These are phyloP conservation scores for Ondatra zibethicus DNA, from an alignment of 2,113 vertebrate genomes.

Conservation along the genomic window DNA sequence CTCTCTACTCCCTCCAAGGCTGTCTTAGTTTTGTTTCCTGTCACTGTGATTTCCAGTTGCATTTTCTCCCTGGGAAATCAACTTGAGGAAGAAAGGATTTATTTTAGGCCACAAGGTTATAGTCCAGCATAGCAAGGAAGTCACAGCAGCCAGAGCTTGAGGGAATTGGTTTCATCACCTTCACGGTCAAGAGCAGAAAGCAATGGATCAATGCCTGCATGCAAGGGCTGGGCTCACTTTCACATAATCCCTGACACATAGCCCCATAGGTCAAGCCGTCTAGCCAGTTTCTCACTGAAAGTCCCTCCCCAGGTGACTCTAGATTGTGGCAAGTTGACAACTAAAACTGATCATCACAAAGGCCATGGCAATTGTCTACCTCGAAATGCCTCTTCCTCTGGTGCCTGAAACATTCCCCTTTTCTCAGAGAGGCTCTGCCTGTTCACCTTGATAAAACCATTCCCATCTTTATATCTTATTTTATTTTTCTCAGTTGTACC, in stretches of 20 bases:
- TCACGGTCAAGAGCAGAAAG: neutral
- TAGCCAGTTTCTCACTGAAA: neutral
- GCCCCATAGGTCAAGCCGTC: neutral
- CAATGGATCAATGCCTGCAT: neutral
- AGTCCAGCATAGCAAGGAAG: neutral
- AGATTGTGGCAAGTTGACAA: neutral
- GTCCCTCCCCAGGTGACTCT: neutral
- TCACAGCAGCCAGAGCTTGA: neutral
- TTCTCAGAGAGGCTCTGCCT: neutral
- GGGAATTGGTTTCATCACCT: neutral
- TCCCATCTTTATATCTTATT: neutral
- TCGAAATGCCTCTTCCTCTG: neutral
- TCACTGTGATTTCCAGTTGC: neutral
- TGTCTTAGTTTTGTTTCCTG: neutral
- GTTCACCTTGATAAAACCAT: neutral
- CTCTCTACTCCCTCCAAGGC: neutral
- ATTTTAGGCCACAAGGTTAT: neutral
- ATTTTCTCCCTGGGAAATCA: neutral
- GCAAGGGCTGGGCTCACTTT: neutral
- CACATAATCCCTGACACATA: too few species aligned
- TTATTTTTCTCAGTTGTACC: conserved; percentile 14
- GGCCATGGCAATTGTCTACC: neutral
- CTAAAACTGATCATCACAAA: neutral
- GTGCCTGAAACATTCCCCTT: neutral
- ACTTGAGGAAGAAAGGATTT: neutral